Evolutionary conservation across 1,140 invertebrate species (phyloP), one percentile per base, ranked within the genome.

Genomic region (Solen grandis): DNA sequence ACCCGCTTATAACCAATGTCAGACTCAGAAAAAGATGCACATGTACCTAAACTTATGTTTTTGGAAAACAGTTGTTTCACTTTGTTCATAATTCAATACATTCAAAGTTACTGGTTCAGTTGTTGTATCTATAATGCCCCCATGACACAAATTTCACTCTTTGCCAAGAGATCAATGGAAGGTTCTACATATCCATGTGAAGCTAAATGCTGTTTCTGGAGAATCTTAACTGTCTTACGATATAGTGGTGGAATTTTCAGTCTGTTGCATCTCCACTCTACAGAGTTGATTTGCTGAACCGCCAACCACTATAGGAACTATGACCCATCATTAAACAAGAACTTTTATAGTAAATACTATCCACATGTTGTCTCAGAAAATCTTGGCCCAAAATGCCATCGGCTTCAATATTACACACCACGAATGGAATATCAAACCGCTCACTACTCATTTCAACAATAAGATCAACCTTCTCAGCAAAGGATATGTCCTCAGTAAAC

Each of bases 351-450:
- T 65, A 31, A 22, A 65, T 65, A 35, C 31, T 65, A 22, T 65
- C 62, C 5, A 65, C 62, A 33, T 65, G 25, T 22, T 27, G 25
- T 65, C 62, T 25, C 22, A 65, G 57, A 59, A 59, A 59, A 59
- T 59, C 57, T 59, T 59, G 57, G 8, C 57, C 57, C 25, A 65
- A 65, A 16, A 65, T 65, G 13, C 22, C 62, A 65, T 65, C 31
- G 16, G 62, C 62, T 31, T 65, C 62, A 31, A 65, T 65, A 35
- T 65, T 31, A 8, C 62, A 29, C 22, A 65, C 22, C 22, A 65
- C 62, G 35, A 65, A 65, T 65, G 62, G 22, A 65, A 65, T 10
- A 65, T 65, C 62, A 33, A 65, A 65, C 25, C 62, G 5, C 62
- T 33, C 31, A 13, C 22, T 33, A 16, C 22, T 13, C 31, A 65